Conservation (phyloP, 1,140 invertebrate genomes). For the Brachionus sp. region DNA sequence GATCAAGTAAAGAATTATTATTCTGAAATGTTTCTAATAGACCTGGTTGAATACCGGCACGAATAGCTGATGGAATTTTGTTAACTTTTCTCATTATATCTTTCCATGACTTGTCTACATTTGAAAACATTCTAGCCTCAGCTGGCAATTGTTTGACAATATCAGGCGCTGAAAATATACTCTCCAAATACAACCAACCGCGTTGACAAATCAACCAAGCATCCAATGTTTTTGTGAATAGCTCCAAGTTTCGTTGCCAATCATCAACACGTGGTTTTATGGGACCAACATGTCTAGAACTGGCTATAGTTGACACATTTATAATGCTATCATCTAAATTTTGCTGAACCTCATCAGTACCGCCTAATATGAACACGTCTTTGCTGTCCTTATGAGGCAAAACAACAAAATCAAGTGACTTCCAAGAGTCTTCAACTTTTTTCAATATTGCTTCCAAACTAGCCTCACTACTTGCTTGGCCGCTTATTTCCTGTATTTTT, state of each 20-base stretch:
- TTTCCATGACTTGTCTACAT: constrained; percentile 81
- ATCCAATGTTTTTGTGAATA: constrained; percentile 71
- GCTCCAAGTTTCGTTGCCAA: constrained; percentile 70
- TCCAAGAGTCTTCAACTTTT: constrained; percentile 61
- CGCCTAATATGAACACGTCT: constrained; percentile 75
- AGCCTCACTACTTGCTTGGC: constrained; percentile 77
- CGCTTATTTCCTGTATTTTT: constrained; percentile 75
- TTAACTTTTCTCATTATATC: constrained; percentile 69
- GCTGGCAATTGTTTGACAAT: constrained; percentile 79
- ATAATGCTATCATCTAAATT: constrained; percentile 79
- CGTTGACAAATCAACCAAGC: constrained; percentile 41
- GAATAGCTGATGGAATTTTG: constrained; percentile 57
- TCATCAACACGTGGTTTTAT: constrained; percentile 76
- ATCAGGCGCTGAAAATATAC: constrained; percentile 65
- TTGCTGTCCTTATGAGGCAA: constrained; percentile 63
- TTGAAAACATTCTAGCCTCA: constrained; percentile 75
- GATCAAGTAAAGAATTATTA: constrained; percentile 59
- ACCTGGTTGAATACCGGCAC: constrained; percentile 58
- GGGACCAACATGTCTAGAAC: constrained; percentile 74
- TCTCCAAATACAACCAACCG: constrained; percentile 44
- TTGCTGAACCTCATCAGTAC: constrained; percentile 75
- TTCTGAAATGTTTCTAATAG: constrained; percentile 59
- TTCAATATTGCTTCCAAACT: constrained; percentile 72
- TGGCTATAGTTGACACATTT: constrained; percentile 76
- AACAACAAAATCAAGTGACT: constrained; percentile 58